Conservation (phyloP, 2,113 vertebrate genomes). For the Micronycteris hirsuta region DNA sequence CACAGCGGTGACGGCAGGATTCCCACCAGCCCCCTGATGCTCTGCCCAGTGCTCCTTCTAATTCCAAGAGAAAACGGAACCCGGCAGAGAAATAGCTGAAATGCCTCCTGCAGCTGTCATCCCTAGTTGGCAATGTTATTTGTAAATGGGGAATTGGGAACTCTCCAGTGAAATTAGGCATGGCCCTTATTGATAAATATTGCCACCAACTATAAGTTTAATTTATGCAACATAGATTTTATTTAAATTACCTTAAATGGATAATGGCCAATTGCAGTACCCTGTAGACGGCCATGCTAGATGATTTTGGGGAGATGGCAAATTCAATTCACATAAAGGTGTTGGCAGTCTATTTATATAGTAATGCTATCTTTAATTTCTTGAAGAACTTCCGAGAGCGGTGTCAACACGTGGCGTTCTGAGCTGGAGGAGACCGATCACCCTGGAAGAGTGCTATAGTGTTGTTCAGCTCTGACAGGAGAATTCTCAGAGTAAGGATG, state of each 20-base stretch:
- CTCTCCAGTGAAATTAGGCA: constrained; percentile 15
- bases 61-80: background rate
- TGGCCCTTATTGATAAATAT: constrained; percentile 20
- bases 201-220: constrained; percentile 38
- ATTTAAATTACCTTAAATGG: constrained; percentile 59
- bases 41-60: background rate
- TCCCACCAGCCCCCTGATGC: background rate
- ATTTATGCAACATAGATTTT: constrained; percentile 29
- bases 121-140: background rate
- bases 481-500: constrained; percentile 77
- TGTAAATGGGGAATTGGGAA: constrained; percentile 2
- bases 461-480: constrained; percentile 79
- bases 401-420: constrained; percentile 69
- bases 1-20: background rate
- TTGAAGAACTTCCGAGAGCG: constrained; percentile 74
- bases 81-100: background rate
- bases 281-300: constrained; percentile 1
- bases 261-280: constrained; percentile 50
- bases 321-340: constrained; percentile 49
- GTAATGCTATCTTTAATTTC: constrained; percentile 67
- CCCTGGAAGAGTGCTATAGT: constrained; percentile 76
- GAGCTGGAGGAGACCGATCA: constrained; percentile 76
- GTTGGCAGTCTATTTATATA: constrained; percentile 2
- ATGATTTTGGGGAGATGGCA: constrained; percentile 18
- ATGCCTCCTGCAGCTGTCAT: background rate